Evolutionary conservation across 2,888 invertebrate genomes (phyloP).

Genomic region (Papilio demoleus): DNA sequence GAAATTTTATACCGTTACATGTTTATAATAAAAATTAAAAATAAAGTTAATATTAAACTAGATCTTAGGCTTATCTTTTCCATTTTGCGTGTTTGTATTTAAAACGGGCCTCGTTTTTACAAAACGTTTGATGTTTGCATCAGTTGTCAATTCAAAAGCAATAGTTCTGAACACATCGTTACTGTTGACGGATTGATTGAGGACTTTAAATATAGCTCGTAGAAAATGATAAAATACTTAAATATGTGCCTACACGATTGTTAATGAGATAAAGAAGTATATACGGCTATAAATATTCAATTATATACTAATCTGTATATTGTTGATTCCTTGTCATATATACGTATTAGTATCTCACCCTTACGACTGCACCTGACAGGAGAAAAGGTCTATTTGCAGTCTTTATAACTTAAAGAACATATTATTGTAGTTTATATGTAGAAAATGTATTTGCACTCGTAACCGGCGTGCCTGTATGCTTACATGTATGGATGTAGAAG

Average conservation of each 20-base stretch:
- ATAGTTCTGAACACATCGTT: conserved; percentile 1
- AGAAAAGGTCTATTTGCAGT: not conserved
- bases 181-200: not conserved
- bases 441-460: too few species aligned
- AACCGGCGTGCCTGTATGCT: too few species aligned
- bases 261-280: too few species aligned
- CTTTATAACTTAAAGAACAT: not conserved
- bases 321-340: not conserved
- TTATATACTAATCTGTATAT: too few species aligned
- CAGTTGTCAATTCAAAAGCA: conserved; percentile 29
- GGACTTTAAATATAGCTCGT: not conserved
- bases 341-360: not conserved
- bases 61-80: not conserved
- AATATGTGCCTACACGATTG: too few species aligned
- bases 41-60: not conserved
- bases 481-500: too few species aligned
- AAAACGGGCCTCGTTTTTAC: not conserved
- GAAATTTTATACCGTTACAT: not conserved
- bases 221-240: not conserved
- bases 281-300: too few species aligned
- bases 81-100: not conserved
- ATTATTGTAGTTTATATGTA: not conserved
- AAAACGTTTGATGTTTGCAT: conserved; percentile 22
- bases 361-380: not conserved
- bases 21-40: not conserved